A percentile compares a stretch with the other conserved stretches of the same genome.
phyloP scores from a whole-genome alignment of 2,113 vertebrate genomes.

The Eolophus roseicapilla region DNA sequence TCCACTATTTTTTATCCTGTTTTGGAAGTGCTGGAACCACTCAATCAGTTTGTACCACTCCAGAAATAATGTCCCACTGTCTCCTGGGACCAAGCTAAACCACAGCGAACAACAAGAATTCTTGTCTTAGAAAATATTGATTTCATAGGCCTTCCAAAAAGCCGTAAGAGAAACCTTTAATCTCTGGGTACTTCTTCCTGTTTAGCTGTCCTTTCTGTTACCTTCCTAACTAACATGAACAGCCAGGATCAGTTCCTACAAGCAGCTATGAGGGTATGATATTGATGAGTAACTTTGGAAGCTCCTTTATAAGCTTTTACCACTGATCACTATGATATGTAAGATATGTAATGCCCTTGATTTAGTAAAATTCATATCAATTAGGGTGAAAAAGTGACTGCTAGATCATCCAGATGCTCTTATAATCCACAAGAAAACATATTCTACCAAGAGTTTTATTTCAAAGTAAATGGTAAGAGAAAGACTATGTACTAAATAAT shows the following conservation, averaged over 20 bases:
- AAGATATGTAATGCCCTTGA: background rate
- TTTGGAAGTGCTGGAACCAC: background rate
- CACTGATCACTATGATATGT: background rate
- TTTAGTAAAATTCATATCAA: background rate
- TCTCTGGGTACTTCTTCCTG: background rate
- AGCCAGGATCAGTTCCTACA: background rate
- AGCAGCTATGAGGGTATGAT: background rate
- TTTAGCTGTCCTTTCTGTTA: background rate
- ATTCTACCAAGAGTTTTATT: background rate
- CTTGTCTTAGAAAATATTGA: background rate
- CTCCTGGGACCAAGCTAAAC: background rate
- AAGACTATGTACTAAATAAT: background rate
- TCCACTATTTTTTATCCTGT: background rate
- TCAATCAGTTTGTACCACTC: background rate
- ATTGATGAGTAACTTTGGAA: background rate
- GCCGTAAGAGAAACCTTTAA: background rate
- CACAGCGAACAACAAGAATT: background rate
- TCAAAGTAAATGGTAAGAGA: background rate
- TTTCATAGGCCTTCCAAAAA: background rate
- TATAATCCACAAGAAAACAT: background rate
- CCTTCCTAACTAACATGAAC: background rate
- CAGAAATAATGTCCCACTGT: background rate
- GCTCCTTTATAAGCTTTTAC: background rate
- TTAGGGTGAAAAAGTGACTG: background rate
- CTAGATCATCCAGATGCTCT: background rate